Evolutionary conservation across 2,113 vertebrate genomes (phyloP).

Genomic region (Chloroceryle aenea): DNA sequence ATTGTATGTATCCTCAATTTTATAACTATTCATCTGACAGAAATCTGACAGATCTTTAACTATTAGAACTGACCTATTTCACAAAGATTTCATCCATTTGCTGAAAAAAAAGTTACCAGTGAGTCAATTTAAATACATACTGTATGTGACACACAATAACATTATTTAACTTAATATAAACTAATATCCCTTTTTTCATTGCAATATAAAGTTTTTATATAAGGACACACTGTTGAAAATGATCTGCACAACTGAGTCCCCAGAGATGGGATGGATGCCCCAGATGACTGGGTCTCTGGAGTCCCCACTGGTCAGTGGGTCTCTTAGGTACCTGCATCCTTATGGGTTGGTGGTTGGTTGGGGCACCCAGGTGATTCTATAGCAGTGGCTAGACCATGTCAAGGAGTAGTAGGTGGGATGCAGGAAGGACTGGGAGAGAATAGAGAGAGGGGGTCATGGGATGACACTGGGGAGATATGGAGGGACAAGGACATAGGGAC

Average conservation of each 20-base stretch:
- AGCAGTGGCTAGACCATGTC: not conserved
- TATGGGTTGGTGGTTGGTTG: not conserved
- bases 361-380: not conserved
- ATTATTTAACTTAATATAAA: not conserved
- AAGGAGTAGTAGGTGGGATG: not conserved
- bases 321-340: not conserved
- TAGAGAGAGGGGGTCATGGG: not conserved
- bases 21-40: not conserved
- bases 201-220: not conserved
- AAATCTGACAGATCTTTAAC: not conserved
- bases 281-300: not conserved
- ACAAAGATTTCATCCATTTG: not conserved
- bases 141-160: not conserved
- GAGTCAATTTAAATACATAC: not conserved
- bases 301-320: not conserved
- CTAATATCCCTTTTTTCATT: not conserved
- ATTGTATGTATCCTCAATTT: not conserved
- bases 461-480: not conserved
- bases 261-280: not conserved
- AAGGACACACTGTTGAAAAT: not conserved
- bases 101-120: not conserved
- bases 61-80: not conserved
- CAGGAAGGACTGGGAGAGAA: not conserved
- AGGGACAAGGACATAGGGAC: not conserved
- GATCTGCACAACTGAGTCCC: not conserved